Percentiles rank a stretch among this genome's conserved stretches.
Evolutionary conservation across 2,797 vertebrate genomes (phyloP).

Genomic region (Cossypha dichroa): DNA sequence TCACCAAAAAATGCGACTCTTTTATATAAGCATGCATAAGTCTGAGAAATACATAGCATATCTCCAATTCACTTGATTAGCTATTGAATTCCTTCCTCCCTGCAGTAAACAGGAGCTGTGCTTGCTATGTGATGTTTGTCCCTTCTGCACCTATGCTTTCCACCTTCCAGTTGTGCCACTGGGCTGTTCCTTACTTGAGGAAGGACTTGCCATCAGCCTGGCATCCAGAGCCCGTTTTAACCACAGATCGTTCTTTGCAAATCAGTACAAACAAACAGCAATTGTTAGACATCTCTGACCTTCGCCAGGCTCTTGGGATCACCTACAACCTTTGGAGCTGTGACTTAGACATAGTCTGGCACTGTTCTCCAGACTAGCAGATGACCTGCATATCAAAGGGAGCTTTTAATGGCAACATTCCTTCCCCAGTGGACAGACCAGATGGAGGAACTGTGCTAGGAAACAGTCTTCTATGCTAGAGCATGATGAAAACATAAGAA

Average conservation of each 20-base stretch:
- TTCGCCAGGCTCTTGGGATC: background rate
- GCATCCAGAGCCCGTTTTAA: background rate
- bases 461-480: background rate
- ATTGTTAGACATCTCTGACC: background rate
- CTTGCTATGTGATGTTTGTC: background rate
- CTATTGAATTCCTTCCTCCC: background rate
- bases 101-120: background rate
- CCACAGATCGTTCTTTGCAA: rapidly evolving
- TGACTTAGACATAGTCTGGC: conserved; percentile 12
- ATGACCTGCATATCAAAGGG: background rate
- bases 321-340: background rate
- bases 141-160: background rate
- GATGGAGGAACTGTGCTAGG: background rate
- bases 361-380: background rate
- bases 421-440: background rate
- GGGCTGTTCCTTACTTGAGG: background rate
- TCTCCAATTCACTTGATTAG: background rate
- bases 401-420: background rate
- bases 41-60: background rate
- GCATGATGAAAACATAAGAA: background rate
- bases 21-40: background rate
- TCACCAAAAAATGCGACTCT: background rate
- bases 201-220: background rate
- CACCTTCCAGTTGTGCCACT: background rate
- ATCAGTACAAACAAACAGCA: background rate